Conservation (phyloP, 2,113 vertebrate genomes). For the Coturnix japonica region DNA sequence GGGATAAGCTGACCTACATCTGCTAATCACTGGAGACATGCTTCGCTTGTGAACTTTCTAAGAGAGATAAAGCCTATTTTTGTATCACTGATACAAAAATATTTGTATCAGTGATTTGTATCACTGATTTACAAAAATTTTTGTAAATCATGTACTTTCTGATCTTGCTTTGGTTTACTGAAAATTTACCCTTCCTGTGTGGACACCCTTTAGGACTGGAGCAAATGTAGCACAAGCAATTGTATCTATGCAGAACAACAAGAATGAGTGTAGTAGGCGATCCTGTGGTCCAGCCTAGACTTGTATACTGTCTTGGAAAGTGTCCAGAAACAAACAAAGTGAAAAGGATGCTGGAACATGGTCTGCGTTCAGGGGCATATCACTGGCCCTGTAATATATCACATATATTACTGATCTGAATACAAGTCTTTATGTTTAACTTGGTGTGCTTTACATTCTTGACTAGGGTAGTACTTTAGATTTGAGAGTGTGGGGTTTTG, state of each 20-base stretch:
- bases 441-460: background rate
- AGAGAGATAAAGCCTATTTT: background rate
- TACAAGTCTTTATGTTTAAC: background rate
- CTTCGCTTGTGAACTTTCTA: background rate
- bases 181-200: background rate
- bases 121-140: too few relatives aligned
- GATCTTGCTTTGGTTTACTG: background rate
- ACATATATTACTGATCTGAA: background rate
- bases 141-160: background rate
- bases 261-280: background rate
- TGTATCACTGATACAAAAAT: background rate
- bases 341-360: background rate
- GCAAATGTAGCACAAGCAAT: background rate
- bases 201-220: background rate
- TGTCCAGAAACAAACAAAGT: background rate
- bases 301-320: background rate
- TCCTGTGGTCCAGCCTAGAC: background rate
- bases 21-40: background rate
- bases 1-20: background rate
- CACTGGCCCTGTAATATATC: too few relatives aligned
- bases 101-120: background rate
- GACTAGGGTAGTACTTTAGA: background rate
- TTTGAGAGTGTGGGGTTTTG: background rate
- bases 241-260: background rate
- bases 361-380: background rate